phyloP scores from a whole-genome alignment of 2,888 invertebrate species.

The Clepsis dumicolana region DNA sequence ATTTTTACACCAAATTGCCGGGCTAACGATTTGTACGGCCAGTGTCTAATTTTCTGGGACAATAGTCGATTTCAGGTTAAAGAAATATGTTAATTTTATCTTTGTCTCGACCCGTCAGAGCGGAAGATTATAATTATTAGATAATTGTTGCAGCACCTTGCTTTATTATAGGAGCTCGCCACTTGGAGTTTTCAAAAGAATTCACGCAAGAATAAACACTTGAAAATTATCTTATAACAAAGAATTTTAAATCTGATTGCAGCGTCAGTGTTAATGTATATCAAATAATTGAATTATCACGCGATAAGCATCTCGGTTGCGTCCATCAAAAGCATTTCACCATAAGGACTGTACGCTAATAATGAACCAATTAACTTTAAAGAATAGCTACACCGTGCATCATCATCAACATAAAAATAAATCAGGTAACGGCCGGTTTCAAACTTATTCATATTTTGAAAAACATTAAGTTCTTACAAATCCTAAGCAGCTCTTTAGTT shows the following conservation, averaged over 20 bases:
- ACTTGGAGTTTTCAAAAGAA: constrained; percentile 59
- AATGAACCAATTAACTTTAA: background rate
- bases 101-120: constrained; percentile 77
- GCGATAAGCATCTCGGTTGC: background rate
- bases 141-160: constrained; percentile 70
- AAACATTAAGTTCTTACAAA: too few relatives aligned
- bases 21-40: constrained; percentile 70
- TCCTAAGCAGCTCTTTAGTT: too few relatives aligned
- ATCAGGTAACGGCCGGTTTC: too few relatives aligned
- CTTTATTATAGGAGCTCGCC: constrained; percentile 58
- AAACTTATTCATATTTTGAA: too few relatives aligned
- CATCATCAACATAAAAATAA: background rate
- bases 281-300: constrained; percentile 45
- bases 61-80: constrained; percentile 78
- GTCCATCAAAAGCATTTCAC: background rate
- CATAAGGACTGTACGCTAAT: background rate
- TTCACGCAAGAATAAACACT: constrained; percentile 53
- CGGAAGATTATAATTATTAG: constrained; percentile 84
- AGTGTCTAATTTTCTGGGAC: constrained; percentile 80
- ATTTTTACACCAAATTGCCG: constrained; percentile 76
- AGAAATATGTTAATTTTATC: constrained; percentile 82
- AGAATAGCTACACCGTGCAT: too few relatives aligned
- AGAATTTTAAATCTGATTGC: constrained; percentile 45
- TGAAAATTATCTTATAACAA: constrained; percentile 49
- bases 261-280: constrained; percentile 43